phyloP scores from a whole-genome alignment of 2,113 vertebrate genomes.

The Paramormyrops kingsleyae region DNA sequence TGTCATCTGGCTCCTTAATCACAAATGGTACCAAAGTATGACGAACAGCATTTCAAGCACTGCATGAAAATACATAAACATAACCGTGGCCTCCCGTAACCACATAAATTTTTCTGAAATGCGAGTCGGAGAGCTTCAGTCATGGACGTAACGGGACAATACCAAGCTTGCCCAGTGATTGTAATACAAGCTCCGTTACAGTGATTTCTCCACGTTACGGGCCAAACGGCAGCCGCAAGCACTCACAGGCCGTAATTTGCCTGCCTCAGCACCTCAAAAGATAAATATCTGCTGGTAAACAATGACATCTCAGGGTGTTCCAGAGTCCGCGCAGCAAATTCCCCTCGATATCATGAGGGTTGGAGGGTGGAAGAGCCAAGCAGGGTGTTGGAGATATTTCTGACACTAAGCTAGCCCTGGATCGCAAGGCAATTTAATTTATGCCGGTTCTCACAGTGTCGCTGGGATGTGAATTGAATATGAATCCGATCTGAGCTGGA shows the following conservation, averaged over 20 bases:
- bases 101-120: not conserved
- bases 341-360: not conserved
- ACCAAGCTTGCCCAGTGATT: not conserved
- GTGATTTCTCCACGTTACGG: not conserved
- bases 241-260: not conserved
- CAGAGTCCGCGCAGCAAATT: not conserved
- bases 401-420: constrained; percentile 20
- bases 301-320: constrained; percentile 20
- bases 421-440: constrained; percentile 50
- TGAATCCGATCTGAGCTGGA: constrained; percentile 31
- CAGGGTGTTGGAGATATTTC: constrained; percentile 11
- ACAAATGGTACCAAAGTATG: not conserved
- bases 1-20: not conserved
- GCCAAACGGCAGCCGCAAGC: not conserved
- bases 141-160: not conserved
- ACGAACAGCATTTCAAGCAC: not conserved
- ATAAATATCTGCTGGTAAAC: constrained; percentile 24
- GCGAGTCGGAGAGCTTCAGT: not conserved
- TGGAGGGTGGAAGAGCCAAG: not conserved
- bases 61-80: not conserved
- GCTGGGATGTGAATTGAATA: constrained; percentile 43
- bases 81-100: not conserved
- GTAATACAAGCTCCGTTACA: not conserved
- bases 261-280: constrained; percentile 11
- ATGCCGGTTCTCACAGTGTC: constrained; percentile 55